Base-by-base conservation (phyloP, 2,113 vertebrate species). In the Illadopsis cleaveri region DNA sequence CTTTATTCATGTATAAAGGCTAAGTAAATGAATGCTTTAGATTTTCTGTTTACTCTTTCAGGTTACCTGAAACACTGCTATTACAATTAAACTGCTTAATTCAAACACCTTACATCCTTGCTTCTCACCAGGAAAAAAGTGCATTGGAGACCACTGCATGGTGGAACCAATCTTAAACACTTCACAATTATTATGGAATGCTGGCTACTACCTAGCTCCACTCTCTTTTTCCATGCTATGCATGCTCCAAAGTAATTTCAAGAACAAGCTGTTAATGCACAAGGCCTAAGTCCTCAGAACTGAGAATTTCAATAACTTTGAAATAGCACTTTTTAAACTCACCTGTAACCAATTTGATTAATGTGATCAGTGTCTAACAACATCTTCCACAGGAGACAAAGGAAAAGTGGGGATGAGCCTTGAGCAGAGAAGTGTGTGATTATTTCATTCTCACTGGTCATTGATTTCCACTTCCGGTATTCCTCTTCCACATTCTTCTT, bases 401-500 rank as follows among this genome's bases (percentile, higher is more conserved):
- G 99, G 96, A 99, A 99, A 45, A 99, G 99, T 0, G 99, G 99
- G 10, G 99, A 98, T 18, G 99, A 99, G 50, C 99, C 98, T 78
- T 99, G 99, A 79, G 98, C 97, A 88, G 99, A 99, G 82, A 99
- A 99, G 77, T 99, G 99, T 14, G 99, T 99, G 62, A 99, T 99
- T 90, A 99, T 99, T 86, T 99, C 99, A 28, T 98, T 99, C 98
- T 99, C 99, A 17, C 98, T 99, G 79, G 98, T 99, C 99, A 99
- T 99, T 3, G 99, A 99, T 96, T 99, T 99, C 99, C 99, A 99
- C 97, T 99, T 99, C 30, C 99, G 98, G 94, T 99, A 99, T 77
- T 99, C 99, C 85, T 99, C 99, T 92, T 99, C 99, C 66, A 99
- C 99, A 10, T 99, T 99, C 97, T 99, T 99, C 97, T 99, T 99